Base-by-base conservation (phyloP, 2,888 invertebrate genomes). In the Phania funesta region DNA sequence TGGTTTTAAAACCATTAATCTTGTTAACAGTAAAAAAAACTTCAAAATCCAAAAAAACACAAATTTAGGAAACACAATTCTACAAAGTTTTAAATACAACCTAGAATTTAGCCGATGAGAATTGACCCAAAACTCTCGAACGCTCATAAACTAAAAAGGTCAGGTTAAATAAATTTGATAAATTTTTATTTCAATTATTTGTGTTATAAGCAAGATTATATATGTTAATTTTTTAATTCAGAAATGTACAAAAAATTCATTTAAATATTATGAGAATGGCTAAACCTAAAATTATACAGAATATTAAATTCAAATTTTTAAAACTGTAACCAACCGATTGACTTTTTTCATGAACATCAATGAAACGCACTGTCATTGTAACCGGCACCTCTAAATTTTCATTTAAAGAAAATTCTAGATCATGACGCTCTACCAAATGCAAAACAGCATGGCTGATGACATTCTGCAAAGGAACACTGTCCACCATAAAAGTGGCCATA, bases 331-430 rank as follows among this genome's bases (percentile, higher is more conserved):
- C 68, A 54, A 52, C 74, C 46, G 82, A 82, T 82, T 41, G 38
- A 75, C 65, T 38, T 20, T 56, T 82, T 70, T 82, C 82, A 2
- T 70, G 22, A 6, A 48, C 65, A 80, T 89, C 87, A 58, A 87
- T 89, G 77, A 91, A 91, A 85, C 89, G 87, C 0, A 87, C 88
- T 2, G 88, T 85, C n/a, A 88, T 84, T 4, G 86, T 85, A 9
- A 91, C 58, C 0, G 91, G 90, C 9, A 91, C 84, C 16, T 87
- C 86, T 32, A 90, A 79, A 8, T 74, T 62, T 9, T 90, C 89
- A 38, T 85, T 86, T 0, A 87, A 73, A 44, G 87, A 86, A 76
- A 91, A 89, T 60, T 89, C 87, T 65, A 91, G 85, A 85, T 91
- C 88, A 50, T 90, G 87, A 11, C 88, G 85, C 29, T 86, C 85